phyloP scores from a whole-genome alignment of 2,113 vertebrate genomes.

The Taxidea taxus region DNA sequence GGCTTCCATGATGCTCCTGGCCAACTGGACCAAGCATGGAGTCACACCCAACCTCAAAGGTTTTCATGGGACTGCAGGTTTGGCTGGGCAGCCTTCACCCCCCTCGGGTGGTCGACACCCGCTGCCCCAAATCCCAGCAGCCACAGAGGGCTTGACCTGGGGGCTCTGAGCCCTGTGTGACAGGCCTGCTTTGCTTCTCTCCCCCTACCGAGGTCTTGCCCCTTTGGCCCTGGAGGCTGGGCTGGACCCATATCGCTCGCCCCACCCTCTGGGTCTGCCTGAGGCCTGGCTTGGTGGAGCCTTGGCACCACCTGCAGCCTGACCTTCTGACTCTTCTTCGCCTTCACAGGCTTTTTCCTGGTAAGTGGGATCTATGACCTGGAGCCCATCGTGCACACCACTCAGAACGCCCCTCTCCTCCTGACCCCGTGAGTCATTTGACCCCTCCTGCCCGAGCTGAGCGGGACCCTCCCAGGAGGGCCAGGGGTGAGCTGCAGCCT shows the following conservation, averaged over 20 bases:
- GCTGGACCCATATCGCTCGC: background rate
- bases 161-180: rapidly evolving
- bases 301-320: no score
- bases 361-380: constrained; percentile 95
- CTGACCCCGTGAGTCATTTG: constrained; percentile 87
- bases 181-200: background rate
- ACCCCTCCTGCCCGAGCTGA: no score
- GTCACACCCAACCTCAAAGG: constrained; percentile 90
- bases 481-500: background rate
- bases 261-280: no score
- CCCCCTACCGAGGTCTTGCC: background rate
- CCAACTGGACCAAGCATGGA: constrained; percentile 87
- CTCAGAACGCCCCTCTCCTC: constrained; percentile 86
- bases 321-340: background rate
- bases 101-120: background rate
- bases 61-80: background rate
- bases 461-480: background rate
- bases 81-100: background rate
- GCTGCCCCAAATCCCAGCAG: background rate
- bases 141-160: rapidly evolving
- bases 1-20: constrained; percentile 91
- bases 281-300: no score
- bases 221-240: background rate
- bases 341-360: constrained; percentile 87
- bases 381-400: constrained; percentile 89